Evolutionary conservation across 2,888 invertebrate species (phyloP).

Genomic region (Plebejus argus): DNA sequence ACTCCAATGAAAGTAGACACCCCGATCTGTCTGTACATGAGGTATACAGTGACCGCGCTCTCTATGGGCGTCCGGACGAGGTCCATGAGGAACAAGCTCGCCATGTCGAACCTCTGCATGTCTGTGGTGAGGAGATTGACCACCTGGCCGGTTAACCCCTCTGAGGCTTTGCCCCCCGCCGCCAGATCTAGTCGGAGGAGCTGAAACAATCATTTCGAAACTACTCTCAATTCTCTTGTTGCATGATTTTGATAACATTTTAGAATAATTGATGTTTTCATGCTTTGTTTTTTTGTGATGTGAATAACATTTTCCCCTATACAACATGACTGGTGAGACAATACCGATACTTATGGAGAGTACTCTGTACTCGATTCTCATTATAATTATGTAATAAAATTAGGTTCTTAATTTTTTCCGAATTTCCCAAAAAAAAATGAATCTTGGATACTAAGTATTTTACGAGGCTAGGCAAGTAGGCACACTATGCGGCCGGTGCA

Average conservation of each 20-base stretch:
- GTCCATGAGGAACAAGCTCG: conserved; percentile 89
- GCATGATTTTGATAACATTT: neutral
- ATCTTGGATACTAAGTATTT: too few relatives aligned
- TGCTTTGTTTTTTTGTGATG: too few relatives aligned
- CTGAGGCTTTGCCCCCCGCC: conserved; percentile 78
- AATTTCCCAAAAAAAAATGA: too few relatives aligned
- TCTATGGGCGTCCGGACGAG: conserved; percentile 92
- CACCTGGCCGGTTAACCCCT: conserved; percentile 85
- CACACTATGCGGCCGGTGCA: too few relatives aligned
- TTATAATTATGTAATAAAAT: too few relatives aligned
- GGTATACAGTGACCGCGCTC: conserved; percentile 86
- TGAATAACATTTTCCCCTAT: too few relatives aligned
- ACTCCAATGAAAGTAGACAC: conserved; percentile 82
- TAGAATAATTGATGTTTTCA: too few relatives aligned
- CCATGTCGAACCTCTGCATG: conserved; percentile 92
- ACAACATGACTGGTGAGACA: too few relatives aligned
- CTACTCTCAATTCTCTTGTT: neutral
- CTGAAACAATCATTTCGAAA: conserved; percentile 64
- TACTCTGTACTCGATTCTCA: too few relatives aligned
- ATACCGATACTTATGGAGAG: too few relatives aligned
- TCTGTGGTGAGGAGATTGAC: conserved; percentile 92
- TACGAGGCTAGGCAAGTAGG: too few relatives aligned
- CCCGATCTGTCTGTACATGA: conserved; percentile 84
- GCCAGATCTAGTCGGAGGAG: conserved; percentile 85
- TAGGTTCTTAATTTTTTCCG: too few relatives aligned